Evolutionary conservation across 1,140 invertebrate genomes (phyloP), one percentile per base, ranked within the genome.

Genomic region (Heliconius congener): DNA sequence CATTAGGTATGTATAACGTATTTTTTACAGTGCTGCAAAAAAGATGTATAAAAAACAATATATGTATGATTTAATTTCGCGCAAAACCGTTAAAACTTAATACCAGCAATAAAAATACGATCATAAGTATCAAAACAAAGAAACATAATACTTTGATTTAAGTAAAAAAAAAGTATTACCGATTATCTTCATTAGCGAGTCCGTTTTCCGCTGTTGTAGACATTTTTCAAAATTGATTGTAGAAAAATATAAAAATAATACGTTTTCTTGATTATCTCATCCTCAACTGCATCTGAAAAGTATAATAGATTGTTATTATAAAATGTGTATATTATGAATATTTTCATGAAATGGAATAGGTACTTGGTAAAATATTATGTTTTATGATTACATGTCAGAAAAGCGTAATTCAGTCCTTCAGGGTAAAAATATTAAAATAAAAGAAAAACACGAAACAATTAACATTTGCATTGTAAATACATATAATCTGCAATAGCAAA

Each of bases 181-280:
- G 86, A 57, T 79, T 76, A 37, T 92, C 90, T 30, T 91, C 89
- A n/a, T 66, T 66, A 66, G 80, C 83, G 39, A 89, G 82, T 4
- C 91, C 91, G 76, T 89, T 92, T 86, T 92, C 90, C 23, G 89
- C 86, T 16, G 87, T 78, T 34, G 77, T 88, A 82, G 91, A 90
- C 91, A 92, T 91, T 78, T 80, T 89, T 71, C 4, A 57, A 74
- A 23, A 42, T 76, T 16, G 13, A 30, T 66, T 66, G 23, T 66
- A 66, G 11, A 66, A 66, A 66, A 66, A 66, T 66, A 66, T 66
- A 27, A 66, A 16, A 66, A 72, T 13, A 73, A 57, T 73, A n/a
- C 55, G 39, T 27, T 75, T 73, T 70, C 13, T 77, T 77, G 42
- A 71, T 73, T 85, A 85, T 80, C 72, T 83, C 84, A 85, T 83